A percentile compares a stretch with the other conserved stretches of the same genome.
Evolutionary conservation across 2,113 vertebrate genomes (phyloP).

Genomic region (Embiotoca jacksoni): DNA sequence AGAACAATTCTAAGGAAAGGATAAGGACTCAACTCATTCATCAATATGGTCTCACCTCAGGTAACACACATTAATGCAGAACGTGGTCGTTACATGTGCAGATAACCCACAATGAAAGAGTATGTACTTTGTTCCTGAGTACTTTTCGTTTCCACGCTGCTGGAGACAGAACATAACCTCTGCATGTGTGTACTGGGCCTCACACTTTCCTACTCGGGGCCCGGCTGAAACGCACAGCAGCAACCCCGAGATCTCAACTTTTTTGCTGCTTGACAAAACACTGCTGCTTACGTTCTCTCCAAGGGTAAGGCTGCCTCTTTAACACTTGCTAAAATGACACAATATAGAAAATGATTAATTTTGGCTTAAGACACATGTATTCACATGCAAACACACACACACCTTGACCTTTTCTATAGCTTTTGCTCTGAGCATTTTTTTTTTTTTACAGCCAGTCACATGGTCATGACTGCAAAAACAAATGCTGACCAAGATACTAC

Average conservation of each 20-base stretch:
- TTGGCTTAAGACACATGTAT: conserved; percentile 25
- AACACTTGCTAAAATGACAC: conserved; percentile 32
- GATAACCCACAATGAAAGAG: not conserved
- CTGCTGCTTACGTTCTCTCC: conserved; percentile 43
- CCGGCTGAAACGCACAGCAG: conserved; percentile 55
- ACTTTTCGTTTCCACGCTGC: conserved; percentile 31
- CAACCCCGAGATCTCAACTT: conserved; percentile 65
- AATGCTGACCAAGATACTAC: not conserved
- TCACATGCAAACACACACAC: conserved; percentile 27
- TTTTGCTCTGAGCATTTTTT: conserved; percentile 1
- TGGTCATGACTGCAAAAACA: not conserved
- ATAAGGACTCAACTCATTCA: not conserved
- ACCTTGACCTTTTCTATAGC: conserved; percentile 17
- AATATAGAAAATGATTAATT: conserved; percentile 20
- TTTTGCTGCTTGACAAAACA: conserved; percentile 72
- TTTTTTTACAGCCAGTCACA: not conserved
- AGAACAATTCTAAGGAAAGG: too few species aligned
- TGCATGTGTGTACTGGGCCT: conserved; percentile 39
- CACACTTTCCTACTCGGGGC: conserved; percentile 30
- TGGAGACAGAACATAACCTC: conserved; percentile 40
- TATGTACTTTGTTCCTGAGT: not conserved
- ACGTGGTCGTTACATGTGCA: not conserved
- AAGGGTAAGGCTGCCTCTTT: conserved; percentile 41
- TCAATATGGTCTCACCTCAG: not conserved
- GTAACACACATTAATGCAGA: not conserved